Evolutionary conservation across 64 coral and sea anemone genomes (phyloP).

Genomic region (Porites australiensis): DNA sequence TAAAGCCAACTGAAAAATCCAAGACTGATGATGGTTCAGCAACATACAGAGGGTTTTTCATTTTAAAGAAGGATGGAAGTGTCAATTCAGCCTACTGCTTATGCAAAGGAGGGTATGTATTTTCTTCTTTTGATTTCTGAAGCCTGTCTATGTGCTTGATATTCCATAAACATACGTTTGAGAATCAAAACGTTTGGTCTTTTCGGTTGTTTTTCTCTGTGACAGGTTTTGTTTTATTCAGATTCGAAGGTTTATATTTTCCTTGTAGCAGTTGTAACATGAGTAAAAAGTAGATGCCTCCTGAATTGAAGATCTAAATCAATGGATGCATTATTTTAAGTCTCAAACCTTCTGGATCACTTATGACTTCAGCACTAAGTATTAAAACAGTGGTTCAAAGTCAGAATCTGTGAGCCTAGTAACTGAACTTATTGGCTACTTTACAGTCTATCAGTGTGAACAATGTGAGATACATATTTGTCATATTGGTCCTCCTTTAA

Average conservation of each 20-base stretch:
- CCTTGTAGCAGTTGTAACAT: not conserved
- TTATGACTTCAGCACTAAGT: not conserved
- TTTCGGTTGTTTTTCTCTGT: not conserved
- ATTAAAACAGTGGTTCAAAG: not conserved
- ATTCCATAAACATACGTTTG: not conserved
- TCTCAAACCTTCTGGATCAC: not conserved
- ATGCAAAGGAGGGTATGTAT: constrained; percentile 46
- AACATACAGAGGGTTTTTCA: constrained; percentile 21
- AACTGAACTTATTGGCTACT: not conserved
- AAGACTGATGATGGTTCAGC: constrained; percentile 39
- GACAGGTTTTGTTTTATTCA: not conserved
- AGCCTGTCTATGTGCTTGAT: not conserved
- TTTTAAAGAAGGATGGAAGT: constrained; percentile 52
- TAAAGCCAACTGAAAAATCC: constrained; percentile 49
- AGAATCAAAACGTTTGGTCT: not conserved
- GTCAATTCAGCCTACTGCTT: constrained; percentile 38
- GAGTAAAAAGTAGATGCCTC: not conserved
- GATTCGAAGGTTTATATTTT: no score
- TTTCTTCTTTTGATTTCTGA: no score
- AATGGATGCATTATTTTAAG: not conserved
- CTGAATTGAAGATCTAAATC: not conserved
- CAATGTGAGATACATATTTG: not conserved
- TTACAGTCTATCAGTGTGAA: not conserved
- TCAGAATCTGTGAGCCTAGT: not conserved
- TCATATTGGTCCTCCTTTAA: not conserved